A percentile compares a stretch with the other conserved stretches of the same genome.
Evolutionary conservation across 2,888 invertebrate genomes (phyloP).

Genomic region (Branchinecta sandiegonensis): DNA sequence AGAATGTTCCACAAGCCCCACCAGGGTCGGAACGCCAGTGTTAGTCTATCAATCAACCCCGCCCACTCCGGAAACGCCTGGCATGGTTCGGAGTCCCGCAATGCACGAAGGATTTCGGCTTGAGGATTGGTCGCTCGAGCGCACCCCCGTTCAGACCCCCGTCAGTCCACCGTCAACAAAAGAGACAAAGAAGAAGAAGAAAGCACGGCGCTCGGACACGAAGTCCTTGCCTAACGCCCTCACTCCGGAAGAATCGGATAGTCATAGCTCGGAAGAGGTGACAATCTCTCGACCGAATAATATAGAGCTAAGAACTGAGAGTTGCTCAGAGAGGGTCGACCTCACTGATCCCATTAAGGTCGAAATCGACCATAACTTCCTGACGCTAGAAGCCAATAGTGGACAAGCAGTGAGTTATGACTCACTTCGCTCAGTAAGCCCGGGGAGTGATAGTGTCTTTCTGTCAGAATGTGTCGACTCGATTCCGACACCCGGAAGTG

Average conservation of each 20-base stretch:
- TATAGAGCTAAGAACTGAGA: conserved; percentile 16
- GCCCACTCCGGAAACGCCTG: conserved; percentile 26
- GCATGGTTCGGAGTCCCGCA: conserved; percentile 34
- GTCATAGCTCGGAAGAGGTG: not conserved
- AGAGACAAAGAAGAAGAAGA: conserved; percentile 25
- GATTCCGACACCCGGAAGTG: conserved; percentile 17
- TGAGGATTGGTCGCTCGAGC: conserved; percentile 31
- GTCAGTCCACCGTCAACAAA: conserved; percentile 27
- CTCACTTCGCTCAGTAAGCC: conserved; percentile 72
- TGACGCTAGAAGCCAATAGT: conserved; percentile 1
- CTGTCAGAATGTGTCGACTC: conserved; percentile 43
- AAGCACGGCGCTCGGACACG: conserved; percentile 16
- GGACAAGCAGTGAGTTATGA: conserved; percentile 59
- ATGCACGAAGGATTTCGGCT: conserved; percentile 33
- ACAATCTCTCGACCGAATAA: conserved; percentile 1
- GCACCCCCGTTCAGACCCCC: conserved; percentile 30
- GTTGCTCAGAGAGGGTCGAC: not conserved
- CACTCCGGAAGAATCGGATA: not conserved
- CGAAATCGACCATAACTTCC: conserved; percentile 17
- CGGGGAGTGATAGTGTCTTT: conserved; percentile 78
- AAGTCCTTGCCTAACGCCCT: conserved; percentile 10
- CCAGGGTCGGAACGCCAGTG: conserved; percentile 22
- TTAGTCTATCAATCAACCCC: not conserved
- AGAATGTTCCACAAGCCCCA: conserved; percentile 23
- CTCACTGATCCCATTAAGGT: conserved; percentile 6